Conservation (phyloP, 2,113 vertebrate species). For the Sebastes schlegelii region DNA sequence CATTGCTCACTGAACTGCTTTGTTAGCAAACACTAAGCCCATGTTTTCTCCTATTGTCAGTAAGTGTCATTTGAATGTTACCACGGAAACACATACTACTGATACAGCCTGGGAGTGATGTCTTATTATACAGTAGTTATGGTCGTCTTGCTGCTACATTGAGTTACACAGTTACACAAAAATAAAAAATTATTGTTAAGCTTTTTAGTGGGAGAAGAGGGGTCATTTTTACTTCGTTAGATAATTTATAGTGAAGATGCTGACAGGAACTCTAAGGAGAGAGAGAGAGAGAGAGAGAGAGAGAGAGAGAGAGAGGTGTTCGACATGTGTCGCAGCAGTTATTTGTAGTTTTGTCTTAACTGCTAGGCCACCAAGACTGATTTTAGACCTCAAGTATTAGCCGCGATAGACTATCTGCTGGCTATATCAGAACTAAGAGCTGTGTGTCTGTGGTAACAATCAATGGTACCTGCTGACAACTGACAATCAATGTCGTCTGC, state of each 20-base stretch:
- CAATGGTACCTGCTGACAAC: constrained; percentile 38
- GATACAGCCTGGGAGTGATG: not conserved
- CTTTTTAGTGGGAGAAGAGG: not conserved
- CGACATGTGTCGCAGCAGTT: not conserved
- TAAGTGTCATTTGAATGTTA: constrained; percentile 4
- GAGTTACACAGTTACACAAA: not conserved
- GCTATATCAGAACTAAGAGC: constrained; percentile 12
- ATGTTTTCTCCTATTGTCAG: not conserved
- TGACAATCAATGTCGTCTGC: constrained; percentile 37
- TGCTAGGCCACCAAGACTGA: not conserved
- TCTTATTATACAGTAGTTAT: not conserved
- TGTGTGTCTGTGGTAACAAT: constrained; percentile 38
- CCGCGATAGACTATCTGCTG: not conserved
- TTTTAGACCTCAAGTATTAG: constrained; percentile 5
- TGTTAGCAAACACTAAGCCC: not conserved
- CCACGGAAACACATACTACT: not conserved
- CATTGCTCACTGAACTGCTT: not conserved
- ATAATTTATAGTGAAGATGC: not conserved
- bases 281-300: not conserved
- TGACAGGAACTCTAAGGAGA: not conserved
- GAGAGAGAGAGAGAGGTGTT: not conserved
- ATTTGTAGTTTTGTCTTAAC: constrained; percentile 1
- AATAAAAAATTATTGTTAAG: not conserved
- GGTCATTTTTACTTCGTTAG: not conserved
- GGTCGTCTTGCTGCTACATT: not conserved